Conservation (phyloP, 2,888 invertebrate genomes). For the Machimus atricapillus region DNA sequence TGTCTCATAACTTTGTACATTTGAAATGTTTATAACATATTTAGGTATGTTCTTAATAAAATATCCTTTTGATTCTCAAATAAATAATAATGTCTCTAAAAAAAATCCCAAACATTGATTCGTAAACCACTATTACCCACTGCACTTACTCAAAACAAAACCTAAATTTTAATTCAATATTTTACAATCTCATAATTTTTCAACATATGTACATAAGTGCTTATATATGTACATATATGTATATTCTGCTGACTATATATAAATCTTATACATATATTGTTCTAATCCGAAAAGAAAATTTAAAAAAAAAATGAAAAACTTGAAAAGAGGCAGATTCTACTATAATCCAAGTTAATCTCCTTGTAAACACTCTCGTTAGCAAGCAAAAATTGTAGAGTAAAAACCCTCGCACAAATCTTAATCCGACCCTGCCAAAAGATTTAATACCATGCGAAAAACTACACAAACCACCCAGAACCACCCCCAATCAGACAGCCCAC, state of each 20-base stretch:
- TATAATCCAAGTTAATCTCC: background rate
- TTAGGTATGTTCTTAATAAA: too few species aligned
- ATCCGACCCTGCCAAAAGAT: slow-evolving; percentile 16
- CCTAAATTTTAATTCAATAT: too few species aligned
- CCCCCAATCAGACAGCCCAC: background rate
- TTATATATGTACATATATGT: too few species aligned
- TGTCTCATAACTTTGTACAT: too few species aligned
- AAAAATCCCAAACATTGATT: too few species aligned
- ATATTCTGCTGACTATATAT: background rate
- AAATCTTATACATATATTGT: background rate
- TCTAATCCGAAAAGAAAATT: background rate
- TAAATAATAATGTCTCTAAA: too few species aligned
- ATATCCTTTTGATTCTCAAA: too few species aligned
- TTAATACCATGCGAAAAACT: slow-evolving; percentile 22
- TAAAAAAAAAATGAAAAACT: background rate
- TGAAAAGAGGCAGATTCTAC: background rate
- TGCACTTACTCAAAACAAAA: too few species aligned
- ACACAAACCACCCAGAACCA: background rate
- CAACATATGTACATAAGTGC: background rate
- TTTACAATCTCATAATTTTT: background rate
- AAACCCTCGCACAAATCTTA: slow-evolving; percentile 21
- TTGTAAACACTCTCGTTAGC: background rate
- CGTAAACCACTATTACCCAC: too few species aligned
- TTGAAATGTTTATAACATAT: too few species aligned
- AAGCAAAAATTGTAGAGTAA: background rate